A percentile compares a stretch with the other conserved stretches of the same genome.
Conservation (phyloP, 2,888 invertebrate species). For the Hydriomena furcata region DNA sequence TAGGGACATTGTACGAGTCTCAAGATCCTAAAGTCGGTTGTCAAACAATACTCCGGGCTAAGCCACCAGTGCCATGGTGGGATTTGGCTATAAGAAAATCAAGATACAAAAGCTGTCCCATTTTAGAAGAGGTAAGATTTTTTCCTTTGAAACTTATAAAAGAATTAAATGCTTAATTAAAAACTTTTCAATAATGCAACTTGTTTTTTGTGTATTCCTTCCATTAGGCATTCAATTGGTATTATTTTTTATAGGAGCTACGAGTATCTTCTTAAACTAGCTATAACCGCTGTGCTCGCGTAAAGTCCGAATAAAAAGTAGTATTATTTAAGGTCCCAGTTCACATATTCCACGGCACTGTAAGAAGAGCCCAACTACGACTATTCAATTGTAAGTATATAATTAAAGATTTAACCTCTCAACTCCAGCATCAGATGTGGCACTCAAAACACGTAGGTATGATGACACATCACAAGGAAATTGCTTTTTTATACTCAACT, state of each 20-base stretch:
- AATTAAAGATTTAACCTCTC: too few species aligned
- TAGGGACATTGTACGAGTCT: constrained; percentile 77
- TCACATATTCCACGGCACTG: neutral
- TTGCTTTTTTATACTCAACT: too few species aligned
- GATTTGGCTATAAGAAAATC: constrained; percentile 92
- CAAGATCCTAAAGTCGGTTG: constrained; percentile 87
- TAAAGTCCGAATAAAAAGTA: too few species aligned
- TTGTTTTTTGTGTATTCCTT: neutral
- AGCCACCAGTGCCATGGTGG: constrained; percentile 93
- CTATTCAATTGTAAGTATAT: too few species aligned
- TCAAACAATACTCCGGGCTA: constrained; percentile 85
- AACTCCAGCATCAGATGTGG: too few species aligned
- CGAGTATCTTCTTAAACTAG: constrained; percentile 1
- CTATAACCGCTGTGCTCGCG: too few species aligned
- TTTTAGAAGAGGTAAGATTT: constrained; percentile 85
- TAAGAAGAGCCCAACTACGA: neutral
- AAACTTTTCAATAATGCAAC: constrained; percentile 24
- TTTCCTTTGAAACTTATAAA: constrained; percentile 3
- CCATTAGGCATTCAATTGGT: neutral
- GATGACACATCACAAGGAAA: too few species aligned
- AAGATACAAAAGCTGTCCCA: constrained; percentile 92
- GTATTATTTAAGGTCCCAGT: too few species aligned
- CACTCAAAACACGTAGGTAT: too few species aligned
- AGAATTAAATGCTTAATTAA: constrained; percentile 11
- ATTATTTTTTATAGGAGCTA: neutral